phyloP scores from a whole-genome alignment of 2,888 invertebrate genomes.

The Drosophila affinis region DNA sequence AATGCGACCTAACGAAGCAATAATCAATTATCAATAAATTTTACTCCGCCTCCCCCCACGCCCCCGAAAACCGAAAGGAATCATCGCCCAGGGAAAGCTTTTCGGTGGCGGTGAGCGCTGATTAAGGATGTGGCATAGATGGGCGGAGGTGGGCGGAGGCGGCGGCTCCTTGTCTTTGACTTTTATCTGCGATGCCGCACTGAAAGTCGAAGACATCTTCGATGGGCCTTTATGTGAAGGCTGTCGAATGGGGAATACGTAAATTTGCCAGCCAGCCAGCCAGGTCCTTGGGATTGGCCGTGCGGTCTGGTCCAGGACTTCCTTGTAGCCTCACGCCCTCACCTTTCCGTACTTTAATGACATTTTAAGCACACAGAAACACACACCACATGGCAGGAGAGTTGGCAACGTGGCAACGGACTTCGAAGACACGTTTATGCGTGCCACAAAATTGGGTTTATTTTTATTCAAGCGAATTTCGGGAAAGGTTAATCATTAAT shows the following conservation, averaged over 20 bases:
- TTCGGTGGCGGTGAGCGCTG: slow-evolving; percentile 34
- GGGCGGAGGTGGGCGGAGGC: slow-evolving; percentile 37
- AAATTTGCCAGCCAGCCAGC: slow-evolving; percentile 23
- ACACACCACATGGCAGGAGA: slow-evolving; percentile 12
- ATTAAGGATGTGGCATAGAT: slow-evolving; percentile 62
- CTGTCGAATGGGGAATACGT: slow-evolving; percentile 44
- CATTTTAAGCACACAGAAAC: slow-evolving; percentile 67
- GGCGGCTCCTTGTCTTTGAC: slow-evolving; percentile 45
- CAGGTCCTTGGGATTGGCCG: slow-evolving; percentile 27
- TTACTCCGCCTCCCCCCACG: slow-evolving; percentile 10
- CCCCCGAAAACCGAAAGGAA: neutral
- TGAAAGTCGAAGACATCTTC: slow-evolving; percentile 36
- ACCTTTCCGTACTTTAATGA: slow-evolving; percentile 65
- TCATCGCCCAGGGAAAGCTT: slow-evolving; percentile 40
- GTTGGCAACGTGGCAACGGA: neutral
- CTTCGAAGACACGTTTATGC: slow-evolving; percentile 47
- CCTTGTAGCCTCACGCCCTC: slow-evolving; percentile 36
- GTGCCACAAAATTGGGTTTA: slow-evolving; percentile 8
- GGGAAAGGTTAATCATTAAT: too few relatives aligned
- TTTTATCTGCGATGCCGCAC: slow-evolving; percentile 58
- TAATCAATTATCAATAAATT: slow-evolving; percentile 82
- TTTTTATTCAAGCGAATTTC: neutral
- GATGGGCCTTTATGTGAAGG: slow-evolving; percentile 52
- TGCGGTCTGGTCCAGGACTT: slow-evolving; percentile 20
- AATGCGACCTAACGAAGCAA: slow-evolving; percentile 77